Conservation (phyloP, 2,113 vertebrate species). For the Rhombomys opimus region DNA sequence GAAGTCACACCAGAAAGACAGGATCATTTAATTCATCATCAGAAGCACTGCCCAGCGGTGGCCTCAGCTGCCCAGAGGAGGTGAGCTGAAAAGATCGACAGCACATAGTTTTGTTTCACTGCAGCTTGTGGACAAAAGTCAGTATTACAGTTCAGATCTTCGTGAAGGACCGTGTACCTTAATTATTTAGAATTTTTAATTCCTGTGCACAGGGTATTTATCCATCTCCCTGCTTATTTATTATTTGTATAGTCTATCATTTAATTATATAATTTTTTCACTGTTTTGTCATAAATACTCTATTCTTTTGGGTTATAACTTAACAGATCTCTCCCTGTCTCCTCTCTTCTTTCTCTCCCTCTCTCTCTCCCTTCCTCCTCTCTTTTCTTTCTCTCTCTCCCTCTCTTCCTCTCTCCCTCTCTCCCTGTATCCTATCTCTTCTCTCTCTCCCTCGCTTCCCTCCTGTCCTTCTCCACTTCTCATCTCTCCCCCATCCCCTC, state of each 20-base stretch:
- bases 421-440: too few species aligned
- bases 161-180: too few species aligned
- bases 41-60: accelerated
- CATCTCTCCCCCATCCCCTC: not conserved
- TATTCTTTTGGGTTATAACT: not conserved
- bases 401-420: too few species aligned
- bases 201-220: not conserved
- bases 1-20: not conserved
- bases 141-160: not conserved
- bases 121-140: not conserved
- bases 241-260: not conserved
- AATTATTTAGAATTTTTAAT: not conserved
- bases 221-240: not conserved
- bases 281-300: not conserved
- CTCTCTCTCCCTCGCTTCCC: not conserved
- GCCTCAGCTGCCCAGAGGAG: accelerated
- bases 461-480: not conserved
- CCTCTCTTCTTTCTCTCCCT: too few species aligned
- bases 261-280: not conserved
- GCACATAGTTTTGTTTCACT: not conserved
- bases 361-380: not conserved
- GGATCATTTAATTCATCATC: too few species aligned
- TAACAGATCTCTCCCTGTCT: not conserved
- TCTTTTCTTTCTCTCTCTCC: too few species aligned
- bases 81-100: not conserved